Percentiles rank a stretch among this genome's conserved stretches.
Evolutionary conservation across 2,797 vertebrate species (phyloP).

Genomic region (Takifugu ocellatus): DNA sequence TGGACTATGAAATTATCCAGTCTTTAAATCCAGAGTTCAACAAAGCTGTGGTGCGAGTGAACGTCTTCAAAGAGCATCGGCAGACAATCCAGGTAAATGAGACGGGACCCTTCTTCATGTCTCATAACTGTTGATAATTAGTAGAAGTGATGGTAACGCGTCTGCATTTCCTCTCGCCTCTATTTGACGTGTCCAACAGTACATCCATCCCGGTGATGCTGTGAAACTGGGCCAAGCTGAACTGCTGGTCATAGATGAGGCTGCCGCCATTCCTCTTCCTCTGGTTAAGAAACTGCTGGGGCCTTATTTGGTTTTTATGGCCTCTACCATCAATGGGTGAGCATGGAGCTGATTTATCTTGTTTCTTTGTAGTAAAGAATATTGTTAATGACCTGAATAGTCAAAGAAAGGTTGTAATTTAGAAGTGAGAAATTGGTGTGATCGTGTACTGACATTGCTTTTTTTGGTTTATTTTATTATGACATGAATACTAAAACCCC

Average conservation of each 20-base stretch:
- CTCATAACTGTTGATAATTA: background rate
- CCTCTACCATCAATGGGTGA: slow-evolving; percentile 96
- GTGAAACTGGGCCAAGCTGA: slow-evolving; percentile 97
- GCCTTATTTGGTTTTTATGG: slow-evolving; percentile 97
- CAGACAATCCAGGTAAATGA: slow-evolving; percentile 93
- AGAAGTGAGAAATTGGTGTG: too few relatives aligned
- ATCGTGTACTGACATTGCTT: too few relatives aligned
- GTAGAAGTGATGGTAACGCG: slow-evolving; percentile 1
- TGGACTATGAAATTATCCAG: slow-evolving; percentile 98
- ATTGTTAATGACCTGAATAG: too few relatives aligned
- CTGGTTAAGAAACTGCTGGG: slow-evolving; percentile 93
- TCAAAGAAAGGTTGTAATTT: too few relatives aligned
- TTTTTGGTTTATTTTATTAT: too few relatives aligned
- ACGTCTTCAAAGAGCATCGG: slow-evolving; percentile 95
- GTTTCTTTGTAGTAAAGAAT: background rate
- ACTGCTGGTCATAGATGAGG: slow-evolving; percentile 94
- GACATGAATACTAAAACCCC: too few relatives aligned
- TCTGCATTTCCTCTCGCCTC: too few relatives aligned
- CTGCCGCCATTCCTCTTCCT: slow-evolving; percentile 94
- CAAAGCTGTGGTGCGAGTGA: slow-evolving; percentile 96
- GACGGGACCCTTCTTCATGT: rapidly evolving
- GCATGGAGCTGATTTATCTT: slow-evolving; percentile 27
- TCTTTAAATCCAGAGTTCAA: slow-evolving; percentile 97
- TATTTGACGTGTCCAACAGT: slow-evolving; percentile 68
- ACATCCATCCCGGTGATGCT: slow-evolving; percentile 92